Evolutionary conservation across 2,113 vertebrate species (phyloP).

Genomic region (Sphyrna mokarran): DNA sequence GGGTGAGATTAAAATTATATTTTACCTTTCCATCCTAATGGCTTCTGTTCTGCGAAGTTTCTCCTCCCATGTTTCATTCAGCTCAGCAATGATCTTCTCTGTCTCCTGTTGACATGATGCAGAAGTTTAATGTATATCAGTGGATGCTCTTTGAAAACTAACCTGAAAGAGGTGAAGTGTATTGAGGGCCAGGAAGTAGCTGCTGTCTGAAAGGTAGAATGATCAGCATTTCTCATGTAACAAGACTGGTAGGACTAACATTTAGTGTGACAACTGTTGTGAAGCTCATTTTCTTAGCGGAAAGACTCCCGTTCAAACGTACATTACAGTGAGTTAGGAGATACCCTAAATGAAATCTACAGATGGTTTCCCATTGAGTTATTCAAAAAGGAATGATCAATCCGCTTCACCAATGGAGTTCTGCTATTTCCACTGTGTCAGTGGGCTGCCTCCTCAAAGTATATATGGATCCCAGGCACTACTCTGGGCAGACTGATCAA

Average conservation of each 20-base stretch:
- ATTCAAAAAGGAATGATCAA: neutral
- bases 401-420: neutral
- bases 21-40: conserved; percentile 92
- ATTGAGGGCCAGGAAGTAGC: neutral
- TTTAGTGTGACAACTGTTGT: neutral
- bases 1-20: neutral
- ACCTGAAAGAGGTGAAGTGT: neutral
- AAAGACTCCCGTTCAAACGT: neutral
- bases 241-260: neutral
- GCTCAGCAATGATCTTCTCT: conserved; percentile 94
- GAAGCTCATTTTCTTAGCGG: neutral
- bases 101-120: conserved; percentile 68
- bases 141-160: neutral
- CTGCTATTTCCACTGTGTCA: neutral
- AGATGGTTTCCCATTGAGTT: neutral
- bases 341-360: neutral
- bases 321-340: neutral
- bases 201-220: neutral
- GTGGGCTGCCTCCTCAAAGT: neutral
- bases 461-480: neutral
- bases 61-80: conserved; percentile 97
- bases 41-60: conserved; percentile 89
- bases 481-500: neutral
- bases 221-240: neutral
- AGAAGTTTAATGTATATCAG: neutral